Conservation (phyloP, 2,113 vertebrate genomes). For the Zonotrichia leucophrys region DNA sequence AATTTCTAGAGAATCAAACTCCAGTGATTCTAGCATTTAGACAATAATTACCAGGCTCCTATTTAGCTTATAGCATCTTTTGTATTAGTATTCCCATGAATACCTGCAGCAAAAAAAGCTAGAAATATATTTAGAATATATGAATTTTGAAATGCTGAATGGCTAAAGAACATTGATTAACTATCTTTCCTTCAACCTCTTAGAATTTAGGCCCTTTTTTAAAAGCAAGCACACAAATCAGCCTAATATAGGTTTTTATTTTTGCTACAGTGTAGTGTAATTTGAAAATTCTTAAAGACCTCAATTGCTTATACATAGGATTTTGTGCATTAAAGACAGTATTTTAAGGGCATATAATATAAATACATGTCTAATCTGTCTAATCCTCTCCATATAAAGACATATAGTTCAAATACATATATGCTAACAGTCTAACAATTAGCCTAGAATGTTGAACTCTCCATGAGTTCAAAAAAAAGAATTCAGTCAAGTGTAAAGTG, state of each 20-base stretch:
- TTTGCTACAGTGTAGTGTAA: background rate
- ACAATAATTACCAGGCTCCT: background rate
- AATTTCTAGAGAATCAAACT: background rate
- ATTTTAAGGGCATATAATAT: background rate
- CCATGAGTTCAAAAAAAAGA: background rate
- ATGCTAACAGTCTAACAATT: background rate
- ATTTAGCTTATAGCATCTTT: background rate
- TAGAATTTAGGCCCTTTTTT: background rate
- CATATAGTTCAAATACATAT: background rate
- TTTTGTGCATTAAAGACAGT: background rate
- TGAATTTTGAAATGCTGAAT: background rate
- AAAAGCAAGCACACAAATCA: background rate
- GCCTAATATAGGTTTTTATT: background rate
- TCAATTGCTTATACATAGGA: background rate
- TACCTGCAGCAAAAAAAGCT: background rate
- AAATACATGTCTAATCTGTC: background rate
- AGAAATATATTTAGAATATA: background rate
- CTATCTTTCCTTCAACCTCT: background rate
- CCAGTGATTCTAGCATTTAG: background rate
- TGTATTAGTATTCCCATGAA: background rate
- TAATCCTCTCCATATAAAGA: background rate
- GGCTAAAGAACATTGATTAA: background rate
- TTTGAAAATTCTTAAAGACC: background rate
- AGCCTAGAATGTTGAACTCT: background rate
- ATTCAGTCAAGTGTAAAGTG: background rate